Evolutionary conservation across 2,888 invertebrate species (phyloP), one percentile per base, ranked within the genome.

Genomic region (Polydrusus pterygomalis): DNA sequence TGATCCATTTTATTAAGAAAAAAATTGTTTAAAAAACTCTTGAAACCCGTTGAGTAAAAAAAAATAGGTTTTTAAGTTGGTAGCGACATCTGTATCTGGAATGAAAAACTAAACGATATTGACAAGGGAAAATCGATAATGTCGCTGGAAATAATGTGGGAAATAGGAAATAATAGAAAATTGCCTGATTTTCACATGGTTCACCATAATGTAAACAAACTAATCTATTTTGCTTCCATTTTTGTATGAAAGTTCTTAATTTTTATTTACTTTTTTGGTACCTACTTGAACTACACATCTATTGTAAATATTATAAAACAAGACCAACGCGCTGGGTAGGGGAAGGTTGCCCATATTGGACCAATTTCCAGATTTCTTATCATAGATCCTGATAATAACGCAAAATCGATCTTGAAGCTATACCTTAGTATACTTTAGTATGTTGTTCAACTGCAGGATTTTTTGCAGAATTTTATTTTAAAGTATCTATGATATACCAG

Each of bases 1-100:
- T 71, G 77, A 77, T 77, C 77, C 77, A 77, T 77, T 77, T 77
- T 74, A 34, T 74, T 40, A 43, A 51, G 9, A 47, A 49, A 60
- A 73, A 68, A 67, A 51, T 17, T 40, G 13, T 62, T 51, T 30
- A 51, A 62, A 70, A 63, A 73, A 20, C 11, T 13, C n/a, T 30
- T 25, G 25, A 51, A 20, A 51, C 11, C 11, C 13, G 34, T 34
- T 10, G 34, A 34, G 34, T 43, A 13, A 43, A 3, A 11, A 11
- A 40, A 40, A 40, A 40, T 10, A n/a, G 8, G 17, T 34, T 34
- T 34, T 34, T 13, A 47, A 47, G 15, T 17, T 2, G 58, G 58
- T n/a, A 58, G 58, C 34, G 58, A 34, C 58, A 58, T 63, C 63
- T 63, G 8, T 20, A 45, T 45, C 20, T 63, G 20, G 17, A n/a